Percentiles rank a stretch among this genome's conserved stretches.
phyloP scores from a whole-genome alignment of 2,888 invertebrate species.

The Drosophila flavopinicola region DNA sequence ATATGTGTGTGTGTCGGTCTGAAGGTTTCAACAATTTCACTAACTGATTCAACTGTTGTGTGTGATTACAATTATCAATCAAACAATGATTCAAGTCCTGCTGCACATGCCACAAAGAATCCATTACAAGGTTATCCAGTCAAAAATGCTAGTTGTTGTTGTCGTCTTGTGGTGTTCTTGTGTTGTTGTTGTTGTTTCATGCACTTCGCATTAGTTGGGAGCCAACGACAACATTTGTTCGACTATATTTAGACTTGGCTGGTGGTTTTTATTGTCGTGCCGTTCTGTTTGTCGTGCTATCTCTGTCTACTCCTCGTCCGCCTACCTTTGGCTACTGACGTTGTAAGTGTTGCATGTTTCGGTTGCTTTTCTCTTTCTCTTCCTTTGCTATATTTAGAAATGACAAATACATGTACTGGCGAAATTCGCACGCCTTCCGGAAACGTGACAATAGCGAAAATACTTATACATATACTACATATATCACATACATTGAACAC shows the following conservation, averaged over 20 bases:
- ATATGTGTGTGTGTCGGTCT: not conserved
- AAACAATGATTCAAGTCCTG: slow-evolving; percentile 31
- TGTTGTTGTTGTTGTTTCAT: slow-evolving; percentile 34
- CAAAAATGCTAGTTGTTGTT: slow-evolving; percentile 7
- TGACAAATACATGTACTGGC: slow-evolving; percentile 55
- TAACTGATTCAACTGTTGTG: not conserved
- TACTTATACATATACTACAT: not conserved
- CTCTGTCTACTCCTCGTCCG: not conserved
- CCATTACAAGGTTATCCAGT: slow-evolving; percentile 56
- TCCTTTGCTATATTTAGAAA: slow-evolving; percentile 67
- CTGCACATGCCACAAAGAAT: slow-evolving; percentile 19
- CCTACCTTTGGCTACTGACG: slow-evolving; percentile 40
- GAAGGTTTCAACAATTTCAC: slow-evolving; percentile 10
- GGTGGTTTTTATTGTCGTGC: slow-evolving; percentile 24
- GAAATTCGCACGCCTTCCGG: slow-evolving; percentile 63
- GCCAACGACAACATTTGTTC: slow-evolving; percentile 20
- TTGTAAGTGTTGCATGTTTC: slow-evolving; percentile 70
- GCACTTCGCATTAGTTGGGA: slow-evolving; percentile 21
- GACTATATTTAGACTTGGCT: slow-evolving; percentile 51
- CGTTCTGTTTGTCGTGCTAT: not conserved
- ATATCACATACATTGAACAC: not conserved
- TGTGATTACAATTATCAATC: slow-evolving; percentile 35
- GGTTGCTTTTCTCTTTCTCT: slow-evolving; percentile 56
- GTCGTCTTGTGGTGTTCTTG: too few relatives aligned
- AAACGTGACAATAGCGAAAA: slow-evolving; percentile 63